phyloP scores from a whole-genome alignment of 2,797 vertebrate genomes.

The Sebastes trivittatus region DNA sequence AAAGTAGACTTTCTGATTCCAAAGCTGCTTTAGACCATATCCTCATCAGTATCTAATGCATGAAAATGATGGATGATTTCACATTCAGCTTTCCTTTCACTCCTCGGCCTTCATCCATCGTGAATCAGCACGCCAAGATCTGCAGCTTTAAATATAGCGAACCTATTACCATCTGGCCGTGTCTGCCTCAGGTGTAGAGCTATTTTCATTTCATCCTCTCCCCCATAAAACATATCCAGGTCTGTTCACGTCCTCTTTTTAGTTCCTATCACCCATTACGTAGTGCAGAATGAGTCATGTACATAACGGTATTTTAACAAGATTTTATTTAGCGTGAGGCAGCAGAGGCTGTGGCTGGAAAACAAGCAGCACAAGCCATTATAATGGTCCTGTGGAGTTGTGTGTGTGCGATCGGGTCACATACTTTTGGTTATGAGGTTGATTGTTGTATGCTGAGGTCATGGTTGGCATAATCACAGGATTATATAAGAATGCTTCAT shows the following conservation, averaged over 20 bases:
- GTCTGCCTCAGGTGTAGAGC: constrained; percentile 24
- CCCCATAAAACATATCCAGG: constrained; percentile 7
- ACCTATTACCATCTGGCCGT: constrained; percentile 36
- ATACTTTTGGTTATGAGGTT: constrained; percentile 64
- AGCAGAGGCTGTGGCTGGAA: constrained; percentile 40
- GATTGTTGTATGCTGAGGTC: constrained; percentile 65
- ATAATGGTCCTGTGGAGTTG: constrained; percentile 37
- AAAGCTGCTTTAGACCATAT: constrained; percentile 27
- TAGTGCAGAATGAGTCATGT: constrained; percentile 19
- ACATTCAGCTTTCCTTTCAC: constrained; percentile 17
- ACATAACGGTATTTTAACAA: constrained; percentile 37
- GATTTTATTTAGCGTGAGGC: constrained; percentile 36
- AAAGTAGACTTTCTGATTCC: constrained; percentile 52
- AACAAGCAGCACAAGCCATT: constrained; percentile 39
- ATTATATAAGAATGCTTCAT: constrained; percentile 66
- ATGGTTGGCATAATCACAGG: constrained; percentile 61
- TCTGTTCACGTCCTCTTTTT: constrained; percentile 13
- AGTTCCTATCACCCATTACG: not conserved
- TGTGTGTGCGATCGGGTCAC: constrained; percentile 56
- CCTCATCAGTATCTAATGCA: constrained; percentile 23
- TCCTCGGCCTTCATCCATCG: constrained; percentile 33
- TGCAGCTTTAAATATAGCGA: constrained; percentile 37
- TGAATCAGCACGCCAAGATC: constrained; percentile 36
- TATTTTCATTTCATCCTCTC: constrained; percentile 25
- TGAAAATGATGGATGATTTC: constrained; percentile 25